A percentile compares a stretch with the other conserved stretches of the same genome.
Conservation (phyloP, 2,797 vertebrate genomes). For the Poeciliopsis infans region DNA sequence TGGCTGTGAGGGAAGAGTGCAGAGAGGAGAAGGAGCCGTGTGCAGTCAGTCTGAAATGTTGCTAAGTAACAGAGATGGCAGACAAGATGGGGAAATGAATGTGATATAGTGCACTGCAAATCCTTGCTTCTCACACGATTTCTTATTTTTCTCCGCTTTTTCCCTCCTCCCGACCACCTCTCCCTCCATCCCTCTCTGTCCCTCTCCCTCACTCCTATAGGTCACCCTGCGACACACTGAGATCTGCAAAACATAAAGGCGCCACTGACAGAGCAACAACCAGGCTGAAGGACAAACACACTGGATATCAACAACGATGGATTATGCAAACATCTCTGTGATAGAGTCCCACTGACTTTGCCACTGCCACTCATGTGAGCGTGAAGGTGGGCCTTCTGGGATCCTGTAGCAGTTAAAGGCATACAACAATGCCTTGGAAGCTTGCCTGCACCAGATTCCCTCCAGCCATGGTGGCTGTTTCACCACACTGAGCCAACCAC, state of each 20-base stretch:
- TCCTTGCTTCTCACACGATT: conserved; percentile 73
- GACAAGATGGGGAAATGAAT: conserved; percentile 78
- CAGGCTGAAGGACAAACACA: conserved; percentile 65
- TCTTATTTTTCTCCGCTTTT: conserved; percentile 51
- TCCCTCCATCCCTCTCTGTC: conserved; percentile 30
- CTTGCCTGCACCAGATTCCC: conserved; percentile 63
- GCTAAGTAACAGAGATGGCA: conserved; percentile 80
- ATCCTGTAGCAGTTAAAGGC: conserved; percentile 66
- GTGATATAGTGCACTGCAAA: conserved; percentile 77
- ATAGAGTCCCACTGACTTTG: conserved; percentile 74
- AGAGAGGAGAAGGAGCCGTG: conserved; percentile 67
- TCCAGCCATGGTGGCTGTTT: conserved; percentile 58
- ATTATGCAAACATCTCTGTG: conserved; percentile 73
- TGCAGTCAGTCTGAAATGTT: conserved; percentile 82
- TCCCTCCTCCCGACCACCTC: conserved; percentile 14
- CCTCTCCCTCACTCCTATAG: conserved; percentile 66
- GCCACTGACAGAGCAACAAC: conserved; percentile 63
- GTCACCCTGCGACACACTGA: conserved; percentile 63
- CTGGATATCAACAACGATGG: conserved; percentile 72
- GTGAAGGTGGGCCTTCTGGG: conserved; percentile 62
- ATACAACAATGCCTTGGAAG: conserved; percentile 68
- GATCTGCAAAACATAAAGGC: conserved; percentile 73
- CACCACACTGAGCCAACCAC: conserved; percentile 44
- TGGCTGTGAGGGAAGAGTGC: conserved; percentile 61
- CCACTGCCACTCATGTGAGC: conserved; percentile 56